Evolutionary conservation across 2,797 vertebrate species (phyloP).

Genomic region (Oryzias sinensis): DNA sequence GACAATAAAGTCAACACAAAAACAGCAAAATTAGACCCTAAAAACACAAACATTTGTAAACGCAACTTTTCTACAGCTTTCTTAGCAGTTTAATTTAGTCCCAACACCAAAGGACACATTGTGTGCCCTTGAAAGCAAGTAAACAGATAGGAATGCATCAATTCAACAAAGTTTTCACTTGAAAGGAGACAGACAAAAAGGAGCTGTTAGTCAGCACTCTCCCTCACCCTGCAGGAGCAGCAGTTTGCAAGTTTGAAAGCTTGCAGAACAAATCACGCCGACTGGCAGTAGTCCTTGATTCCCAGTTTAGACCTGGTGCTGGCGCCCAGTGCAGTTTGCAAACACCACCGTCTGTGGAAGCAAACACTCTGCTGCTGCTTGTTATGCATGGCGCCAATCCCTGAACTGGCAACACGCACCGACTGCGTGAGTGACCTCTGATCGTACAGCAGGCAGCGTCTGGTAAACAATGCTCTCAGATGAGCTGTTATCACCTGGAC

Average conservation of each 20-base stretch:
- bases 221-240: slow-evolving; percentile 16
- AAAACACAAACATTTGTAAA: too few relatives aligned
- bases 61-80: too few relatives aligned
- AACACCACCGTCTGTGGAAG: slow-evolving; percentile 33
- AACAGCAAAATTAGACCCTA: too few relatives aligned
- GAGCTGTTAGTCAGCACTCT: slow-evolving; percentile 9
- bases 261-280: slow-evolving; percentile 37
- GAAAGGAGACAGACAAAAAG: slow-evolving; percentile 4
- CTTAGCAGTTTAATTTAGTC: slow-evolving; percentile 22
- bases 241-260: slow-evolving; percentile 19
- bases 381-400: slow-evolving; percentile 28
- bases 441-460: slow-evolving; percentile 31
- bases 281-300: slow-evolving; percentile 49
- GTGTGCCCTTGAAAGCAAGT: slow-evolving; percentile 23
- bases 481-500: slow-evolving; percentile 38
- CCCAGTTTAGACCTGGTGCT: slow-evolving; percentile 37
- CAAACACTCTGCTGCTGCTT: slow-evolving; percentile 45
- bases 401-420: slow-evolving; percentile 33
- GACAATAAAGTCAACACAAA: too few relatives aligned
- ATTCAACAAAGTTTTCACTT: slow-evolving; percentile 29
- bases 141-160: slow-evolving; percentile 11
- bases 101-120: slow-evolving; percentile 27
- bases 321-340: slow-evolving; percentile 20
- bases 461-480: slow-evolving; percentile 32
- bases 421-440: slow-evolving; percentile 41